phyloP scores from a whole-genome alignment of 2,113 vertebrate species.

The Haemorhous mexicanus region DNA sequence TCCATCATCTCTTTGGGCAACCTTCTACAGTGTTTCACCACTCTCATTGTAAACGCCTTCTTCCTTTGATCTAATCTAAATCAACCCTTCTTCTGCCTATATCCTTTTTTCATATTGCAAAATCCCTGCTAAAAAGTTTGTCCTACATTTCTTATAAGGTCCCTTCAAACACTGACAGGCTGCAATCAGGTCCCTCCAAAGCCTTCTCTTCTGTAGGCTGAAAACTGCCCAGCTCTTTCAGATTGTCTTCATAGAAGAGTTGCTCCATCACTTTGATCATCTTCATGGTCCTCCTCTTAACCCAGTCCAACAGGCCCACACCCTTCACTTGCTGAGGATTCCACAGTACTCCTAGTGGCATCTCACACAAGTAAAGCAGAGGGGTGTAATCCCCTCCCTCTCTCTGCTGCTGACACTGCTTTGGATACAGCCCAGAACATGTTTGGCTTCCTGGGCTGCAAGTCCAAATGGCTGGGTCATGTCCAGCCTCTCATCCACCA shows the following conservation, averaged over 20 bases:
- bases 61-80: background rate
- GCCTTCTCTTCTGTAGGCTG: background rate
- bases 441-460: background rate
- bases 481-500: background rate
- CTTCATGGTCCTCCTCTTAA: background rate
- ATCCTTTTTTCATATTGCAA: background rate
- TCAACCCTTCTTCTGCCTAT: background rate
- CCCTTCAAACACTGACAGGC: background rate
- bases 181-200: background rate
- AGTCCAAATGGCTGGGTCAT: background rate
- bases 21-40: background rate
- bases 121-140: background rate
- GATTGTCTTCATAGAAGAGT: background rate
- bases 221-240: background rate
- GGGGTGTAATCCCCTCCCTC: background rate
- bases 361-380: background rate
- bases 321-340: background rate
- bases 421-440: background rate
- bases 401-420: accelerated
- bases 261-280: background rate
- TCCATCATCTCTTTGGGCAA: background rate
- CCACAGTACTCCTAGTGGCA: background rate
- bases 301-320: background rate
- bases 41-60: background rate
- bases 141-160: background rate